Base-by-base conservation (phyloP, 2,888 invertebrate species). In the Latheticus oryzae region DNA sequence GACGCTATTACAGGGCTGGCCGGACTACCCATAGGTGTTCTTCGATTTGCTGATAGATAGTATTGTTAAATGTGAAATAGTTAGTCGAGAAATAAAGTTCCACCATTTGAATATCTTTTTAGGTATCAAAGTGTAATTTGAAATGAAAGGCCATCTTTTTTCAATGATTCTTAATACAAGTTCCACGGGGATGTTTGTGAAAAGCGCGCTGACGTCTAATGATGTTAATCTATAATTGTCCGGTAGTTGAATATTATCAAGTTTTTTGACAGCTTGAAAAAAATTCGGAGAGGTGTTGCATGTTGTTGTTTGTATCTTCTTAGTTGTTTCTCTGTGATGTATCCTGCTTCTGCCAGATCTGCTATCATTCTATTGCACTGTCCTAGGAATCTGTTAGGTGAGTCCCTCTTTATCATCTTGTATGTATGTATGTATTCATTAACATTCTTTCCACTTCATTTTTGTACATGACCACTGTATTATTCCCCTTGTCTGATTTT, bases 1-100 rank as follows among this genome's bases (percentile, higher is more conserved):
- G 21, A 19, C 21, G 21, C 21, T 19, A 19, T 19, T 19, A 19
- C 21, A 19, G 21, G 21, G 21, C 21, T 19, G 21, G 21, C 21
- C 21, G 21, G 21, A 19, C 21, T 19, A 19, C 21, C 21, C 21
- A 19, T 19, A 19, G 21, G 21, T 19, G 21, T 19, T 19, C 21
- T 19, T 19, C 21, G 21, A 19, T 19, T 19, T 19, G 21, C 21
- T 19, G 21, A 19, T 19, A 19, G 21, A 19, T 19, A 19, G 21
- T 19, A 19, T 3, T 19, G 21, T 19, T 19, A 19, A 19, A 19
- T 19, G 21, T 19, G 5, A 19, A 19, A 19, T 19, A 19, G 21
- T 19, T 19, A 19, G 21, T 19, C 5, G 5, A 19, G 5, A 19
- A 19, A 19, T 19, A 19, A 19, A 19, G 21, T 19, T 19, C 21